A percentile compares a stretch with the other conserved stretches of the same genome.
phyloP scores from a whole-genome alignment of 1,140 invertebrate genomes.

The Trichonephila clavata region DNA sequence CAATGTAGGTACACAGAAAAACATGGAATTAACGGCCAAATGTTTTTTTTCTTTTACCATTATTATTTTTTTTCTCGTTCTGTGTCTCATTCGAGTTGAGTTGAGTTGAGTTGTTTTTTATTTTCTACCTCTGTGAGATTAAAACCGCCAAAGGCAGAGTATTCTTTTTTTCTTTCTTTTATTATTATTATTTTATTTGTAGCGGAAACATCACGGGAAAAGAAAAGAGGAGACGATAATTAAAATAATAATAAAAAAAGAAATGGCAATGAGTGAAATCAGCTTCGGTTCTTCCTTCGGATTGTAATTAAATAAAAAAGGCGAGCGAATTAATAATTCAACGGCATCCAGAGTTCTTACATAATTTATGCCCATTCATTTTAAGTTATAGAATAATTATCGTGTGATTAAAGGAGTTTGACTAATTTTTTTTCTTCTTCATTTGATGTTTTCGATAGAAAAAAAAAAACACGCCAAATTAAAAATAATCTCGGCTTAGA shows the following conservation, averaged over 20 bases:
- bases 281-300: constrained; percentile 7
- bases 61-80: constrained; percentile 3
- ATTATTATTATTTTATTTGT: background rate
- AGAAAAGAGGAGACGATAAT: constrained; percentile 41
- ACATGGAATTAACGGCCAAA: constrained; percentile 70
- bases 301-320: constrained; percentile 71
- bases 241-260: constrained; percentile 45
- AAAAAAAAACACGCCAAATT: background rate
- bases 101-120: constrained; percentile 47
- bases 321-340: constrained; percentile 70
- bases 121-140: constrained; percentile 54
- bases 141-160: constrained; percentile 54
- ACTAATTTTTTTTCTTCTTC: constrained; percentile 58
- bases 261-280: constrained; percentile 59
- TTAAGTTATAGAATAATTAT: constrained; percentile 67
- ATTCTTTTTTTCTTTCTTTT: background rate
- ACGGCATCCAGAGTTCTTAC: constrained; percentile 47
- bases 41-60: constrained; percentile 56
- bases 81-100: constrained; percentile 31
- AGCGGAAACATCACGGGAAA: constrained; percentile 21
- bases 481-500: background rate
- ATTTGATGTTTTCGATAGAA: background rate
- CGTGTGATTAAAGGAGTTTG: constrained; percentile 67
- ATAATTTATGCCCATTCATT: constrained; percentile 68
- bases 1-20: constrained; percentile 71